Evolutionary conservation across 1,140 invertebrate genomes (phyloP).

Genomic region (Callitettix versicolor): DNA sequence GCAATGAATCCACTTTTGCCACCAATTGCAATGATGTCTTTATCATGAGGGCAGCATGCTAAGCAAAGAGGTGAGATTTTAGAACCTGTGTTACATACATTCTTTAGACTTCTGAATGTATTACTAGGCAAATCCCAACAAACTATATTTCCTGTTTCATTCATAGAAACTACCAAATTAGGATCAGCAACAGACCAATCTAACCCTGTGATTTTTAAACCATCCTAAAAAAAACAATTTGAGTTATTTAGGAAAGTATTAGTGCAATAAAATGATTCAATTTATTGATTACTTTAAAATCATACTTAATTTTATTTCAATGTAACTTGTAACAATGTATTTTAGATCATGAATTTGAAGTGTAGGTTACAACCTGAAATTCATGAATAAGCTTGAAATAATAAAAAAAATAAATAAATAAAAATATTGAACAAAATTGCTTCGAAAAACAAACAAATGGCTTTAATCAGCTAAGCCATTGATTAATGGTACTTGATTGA

Average conservation of each 20-base stretch:
- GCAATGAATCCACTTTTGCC: slow-evolving; percentile 51
- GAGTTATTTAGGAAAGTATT: neutral
- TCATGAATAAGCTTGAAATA: no score
- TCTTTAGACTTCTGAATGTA: slow-evolving; percentile 33
- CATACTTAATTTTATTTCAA: neutral
- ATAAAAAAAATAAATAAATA: no score
- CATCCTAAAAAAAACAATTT: slow-evolving; percentile 16
- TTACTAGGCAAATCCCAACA: slow-evolving; percentile 52
- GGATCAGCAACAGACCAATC: slow-evolving; percentile 43
- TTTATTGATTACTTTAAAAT: neutral
- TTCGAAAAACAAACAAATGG: no score
- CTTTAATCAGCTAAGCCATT: no score
- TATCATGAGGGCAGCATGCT: slow-evolving; percentile 49
- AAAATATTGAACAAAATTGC: no score
- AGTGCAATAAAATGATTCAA: neutral
- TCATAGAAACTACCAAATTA: slow-evolving; percentile 44
- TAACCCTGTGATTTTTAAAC: slow-evolving; percentile 37
- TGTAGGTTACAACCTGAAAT: no score
- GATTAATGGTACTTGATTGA: no score
- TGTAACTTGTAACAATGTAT: neutral
- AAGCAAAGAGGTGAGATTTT: slow-evolving; percentile 41
- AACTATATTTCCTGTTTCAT: slow-evolving; percentile 44
- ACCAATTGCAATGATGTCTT: slow-evolving; percentile 50
- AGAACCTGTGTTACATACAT: slow-evolving; percentile 37
- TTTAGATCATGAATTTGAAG: neutral